Conservation (phyloP, 2,797 vertebrate genomes). For the Netta rufina region DNA sequence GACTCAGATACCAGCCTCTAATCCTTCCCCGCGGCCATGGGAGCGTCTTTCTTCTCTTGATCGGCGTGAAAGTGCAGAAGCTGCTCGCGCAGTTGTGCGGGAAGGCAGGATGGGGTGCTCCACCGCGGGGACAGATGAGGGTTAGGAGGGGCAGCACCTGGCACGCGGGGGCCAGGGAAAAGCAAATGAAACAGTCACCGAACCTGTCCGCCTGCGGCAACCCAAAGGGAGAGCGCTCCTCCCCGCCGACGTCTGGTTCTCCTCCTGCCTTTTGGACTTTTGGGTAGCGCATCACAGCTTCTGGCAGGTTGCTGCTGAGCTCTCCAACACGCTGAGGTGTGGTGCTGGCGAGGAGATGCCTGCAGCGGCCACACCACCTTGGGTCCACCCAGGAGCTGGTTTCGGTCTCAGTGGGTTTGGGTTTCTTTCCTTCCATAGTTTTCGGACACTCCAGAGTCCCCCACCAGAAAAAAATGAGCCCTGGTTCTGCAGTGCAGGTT, state of each 20-base stretch:
- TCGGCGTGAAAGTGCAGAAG: not conserved
- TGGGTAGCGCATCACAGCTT: not conserved
- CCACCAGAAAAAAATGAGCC: not conserved
- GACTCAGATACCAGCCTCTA: not conserved
- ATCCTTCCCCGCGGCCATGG: not conserved
- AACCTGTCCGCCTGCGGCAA: not conserved
- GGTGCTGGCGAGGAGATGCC: not conserved
- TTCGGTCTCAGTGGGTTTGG: not conserved
- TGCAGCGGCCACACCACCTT: not conserved
- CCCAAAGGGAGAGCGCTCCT: not conserved
- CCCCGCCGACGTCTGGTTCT: not conserved
- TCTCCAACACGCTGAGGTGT: not conserved
- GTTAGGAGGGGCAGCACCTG: conserved; percentile 32
- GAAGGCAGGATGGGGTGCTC: not conserved
- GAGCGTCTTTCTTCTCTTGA: conserved; percentile 5
- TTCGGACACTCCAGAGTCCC: not conserved
- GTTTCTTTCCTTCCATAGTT: not conserved
- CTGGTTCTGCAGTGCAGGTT: not conserved
- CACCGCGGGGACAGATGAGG: not conserved
- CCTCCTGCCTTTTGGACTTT: not conserved
- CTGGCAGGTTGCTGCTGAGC: not conserved
- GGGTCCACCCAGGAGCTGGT: not conserved
- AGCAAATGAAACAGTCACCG: conserved; percentile 6
- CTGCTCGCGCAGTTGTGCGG: not conserved
- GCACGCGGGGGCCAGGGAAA: not conserved